Evolutionary conservation across 2,113 vertebrate genomes (phyloP).

Genomic region (Gracilinanus agilis): DNA sequence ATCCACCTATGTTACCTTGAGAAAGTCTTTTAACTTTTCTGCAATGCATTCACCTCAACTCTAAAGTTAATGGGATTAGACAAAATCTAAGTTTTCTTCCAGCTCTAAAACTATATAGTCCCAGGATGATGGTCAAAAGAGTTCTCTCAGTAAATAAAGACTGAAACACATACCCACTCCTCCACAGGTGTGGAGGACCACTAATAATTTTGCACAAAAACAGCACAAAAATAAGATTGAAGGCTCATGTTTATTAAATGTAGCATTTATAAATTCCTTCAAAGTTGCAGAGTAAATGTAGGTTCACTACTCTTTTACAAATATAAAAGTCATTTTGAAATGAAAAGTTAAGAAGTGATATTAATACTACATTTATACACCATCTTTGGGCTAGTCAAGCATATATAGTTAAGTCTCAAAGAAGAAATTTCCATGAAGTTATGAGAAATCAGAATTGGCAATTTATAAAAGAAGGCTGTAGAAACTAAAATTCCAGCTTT

Average conservation of each 20-base stretch:
- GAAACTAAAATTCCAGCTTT: constrained; percentile 57
- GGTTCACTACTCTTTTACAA: constrained; percentile 26
- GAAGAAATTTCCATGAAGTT: constrained; percentile 63
- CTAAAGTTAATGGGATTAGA: not conserved
- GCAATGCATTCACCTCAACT: not conserved
- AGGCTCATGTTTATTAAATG: constrained; percentile 40
- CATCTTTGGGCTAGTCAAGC: constrained; percentile 45
- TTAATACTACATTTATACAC: constrained; percentile 54
- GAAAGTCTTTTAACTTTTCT: not conserved
- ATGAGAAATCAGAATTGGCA: constrained; percentile 57
- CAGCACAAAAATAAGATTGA: constrained; percentile 35
- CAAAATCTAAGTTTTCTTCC: not conserved
- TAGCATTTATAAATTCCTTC: constrained; percentile 49
- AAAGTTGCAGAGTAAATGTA: constrained; percentile 49
- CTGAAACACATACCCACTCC: constrained; percentile 24
- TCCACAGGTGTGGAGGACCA: constrained; percentile 8
- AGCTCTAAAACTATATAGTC: not conserved
- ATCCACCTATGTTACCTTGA: not conserved
- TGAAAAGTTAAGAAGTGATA: constrained; percentile 48
- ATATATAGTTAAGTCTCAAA: constrained; percentile 57
- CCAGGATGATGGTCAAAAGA: not conserved
- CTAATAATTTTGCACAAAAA: constrained; percentile 19
- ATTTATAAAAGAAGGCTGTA: constrained; percentile 32
- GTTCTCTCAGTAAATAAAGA: not conserved
- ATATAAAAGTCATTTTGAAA: constrained; percentile 53